Evolutionary conservation across 2,113 vertebrate genomes (phyloP), one percentile per base, ranked within the genome.

Genomic region (Accipiter virgatus): DNA sequence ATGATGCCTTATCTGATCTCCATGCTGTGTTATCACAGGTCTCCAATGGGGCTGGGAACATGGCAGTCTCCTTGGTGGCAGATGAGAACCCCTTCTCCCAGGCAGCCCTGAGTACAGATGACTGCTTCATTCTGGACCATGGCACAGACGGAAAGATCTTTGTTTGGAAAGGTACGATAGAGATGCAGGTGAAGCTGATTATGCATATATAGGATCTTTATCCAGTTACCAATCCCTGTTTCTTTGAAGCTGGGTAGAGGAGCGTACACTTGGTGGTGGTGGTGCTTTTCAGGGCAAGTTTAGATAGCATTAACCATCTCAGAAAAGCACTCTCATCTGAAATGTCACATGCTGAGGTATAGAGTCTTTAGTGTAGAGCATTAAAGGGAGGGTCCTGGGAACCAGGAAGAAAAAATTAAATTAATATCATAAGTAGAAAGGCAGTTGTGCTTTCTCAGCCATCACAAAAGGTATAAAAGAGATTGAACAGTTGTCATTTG

Each of bases 111-210:
- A 98, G 91, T 47, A 98, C 99, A 2, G 99, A 99, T 1, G 99
- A 99, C 97, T 99, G 99, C 97, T 99, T 99, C 98, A 99, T 99
- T 90, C 98, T 99, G 97, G 99, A 99, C 96, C 99, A 99, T 0
- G 99, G 99, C 93, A 98, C 98, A 5, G 98, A 99, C 6, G 99
- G 99, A 27, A 99, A 99, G 97, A 99, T 99, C 98, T 99, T 99
- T 40, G 98, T 99, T 86, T 99, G 99, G 99, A 99, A 99, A 99
- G 99, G 99, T 99, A 97, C 23, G 2, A 1, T 4, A 34, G 52
- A 45, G 73, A 19, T 27, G 50, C 16, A 13, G 61, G 48, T n/a
- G 68, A 52, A 93, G 52, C 56, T 65, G 63, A 6, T 65, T 6
- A 7, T 8, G 9, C 13, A 0, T 13, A 25, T 15, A 3, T 14